Conservation (phyloP, 1,140 invertebrate species). For the Drosophila miranda region DNA sequence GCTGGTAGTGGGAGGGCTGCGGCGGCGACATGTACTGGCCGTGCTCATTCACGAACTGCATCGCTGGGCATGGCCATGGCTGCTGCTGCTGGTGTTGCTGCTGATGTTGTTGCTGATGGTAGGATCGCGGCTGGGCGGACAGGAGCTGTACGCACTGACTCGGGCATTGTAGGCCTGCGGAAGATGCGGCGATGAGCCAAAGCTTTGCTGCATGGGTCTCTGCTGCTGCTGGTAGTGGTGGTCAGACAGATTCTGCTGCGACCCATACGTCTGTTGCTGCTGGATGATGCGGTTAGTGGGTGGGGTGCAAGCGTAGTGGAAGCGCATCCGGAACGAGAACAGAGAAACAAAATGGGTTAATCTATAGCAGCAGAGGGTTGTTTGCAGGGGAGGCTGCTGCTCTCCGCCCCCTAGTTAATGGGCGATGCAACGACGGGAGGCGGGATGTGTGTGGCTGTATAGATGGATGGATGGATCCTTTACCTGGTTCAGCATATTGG, state of each 20-base stretch:
- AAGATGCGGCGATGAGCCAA: conserved; percentile 85
- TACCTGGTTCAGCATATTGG: conserved; percentile 82
- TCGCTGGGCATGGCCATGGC: conserved; percentile 68
- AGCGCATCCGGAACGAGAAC: conserved; percentile 11
- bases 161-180: conserved; percentile 81
- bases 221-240: conserved; percentile 70
- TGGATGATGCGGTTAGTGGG: conserved; percentile 47
- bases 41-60: conserved; percentile 80
- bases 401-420: too few species aligned
- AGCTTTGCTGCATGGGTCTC: conserved; percentile 80
- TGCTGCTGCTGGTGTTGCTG: conserved; percentile 76
- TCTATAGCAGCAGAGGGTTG: conserved; percentile 1
- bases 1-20: conserved; percentile 65
- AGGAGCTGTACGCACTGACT: conserved; percentile 72
- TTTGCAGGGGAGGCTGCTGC: too few species aligned
- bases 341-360: conserved; percentile 30
- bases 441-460: conserved; percentile 9
- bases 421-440: conserved; percentile 2
- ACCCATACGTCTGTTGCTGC: conserved; percentile 84
- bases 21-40: conserved; percentile 75
- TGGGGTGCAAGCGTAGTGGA: conserved; percentile 1
- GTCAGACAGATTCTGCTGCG: conserved; percentile 84
- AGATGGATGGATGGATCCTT: conserved; percentile 12
- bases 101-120: too few species aligned
- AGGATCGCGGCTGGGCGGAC: conserved; percentile 81